Conservation (phyloP, 2,113 vertebrate species). For the Hypanus sabinus region DNA sequence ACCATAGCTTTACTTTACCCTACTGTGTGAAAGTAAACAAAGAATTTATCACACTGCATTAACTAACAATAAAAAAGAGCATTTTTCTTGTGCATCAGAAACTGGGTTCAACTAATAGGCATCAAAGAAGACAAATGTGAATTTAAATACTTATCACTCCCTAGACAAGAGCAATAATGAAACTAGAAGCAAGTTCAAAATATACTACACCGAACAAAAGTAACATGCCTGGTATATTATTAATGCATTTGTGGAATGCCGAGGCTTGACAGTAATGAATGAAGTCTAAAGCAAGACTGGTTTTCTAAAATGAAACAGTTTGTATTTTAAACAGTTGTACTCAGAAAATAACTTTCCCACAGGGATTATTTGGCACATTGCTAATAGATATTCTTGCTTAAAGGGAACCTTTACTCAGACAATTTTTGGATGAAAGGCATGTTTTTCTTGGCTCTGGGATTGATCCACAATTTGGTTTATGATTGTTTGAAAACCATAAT, state of each 20-base stretch:
- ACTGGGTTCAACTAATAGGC: background rate
- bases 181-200: background rate
- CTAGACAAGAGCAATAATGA: background rate
- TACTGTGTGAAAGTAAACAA: background rate
- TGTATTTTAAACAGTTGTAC: background rate
- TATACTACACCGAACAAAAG: background rate
- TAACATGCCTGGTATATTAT: background rate
- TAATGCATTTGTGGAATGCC: background rate
- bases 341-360: background rate
- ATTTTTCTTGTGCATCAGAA: background rate
- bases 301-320: constrained; percentile 12
- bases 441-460: background rate
- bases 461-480: background rate
- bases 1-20: background rate
- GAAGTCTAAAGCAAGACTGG: background rate
- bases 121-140: background rate
- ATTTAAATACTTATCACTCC: background rate
- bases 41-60: background rate
- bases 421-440: background rate
- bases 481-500: background rate
- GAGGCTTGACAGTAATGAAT: constrained; percentile 1
- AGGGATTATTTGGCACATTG: background rate
- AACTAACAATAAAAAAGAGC: constrained; percentile 3
- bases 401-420: background rate
- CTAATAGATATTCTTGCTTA: background rate